phyloP scores from a whole-genome alignment of 1,140 invertebrate genomes.

The Ceratitis capitata region DNA sequence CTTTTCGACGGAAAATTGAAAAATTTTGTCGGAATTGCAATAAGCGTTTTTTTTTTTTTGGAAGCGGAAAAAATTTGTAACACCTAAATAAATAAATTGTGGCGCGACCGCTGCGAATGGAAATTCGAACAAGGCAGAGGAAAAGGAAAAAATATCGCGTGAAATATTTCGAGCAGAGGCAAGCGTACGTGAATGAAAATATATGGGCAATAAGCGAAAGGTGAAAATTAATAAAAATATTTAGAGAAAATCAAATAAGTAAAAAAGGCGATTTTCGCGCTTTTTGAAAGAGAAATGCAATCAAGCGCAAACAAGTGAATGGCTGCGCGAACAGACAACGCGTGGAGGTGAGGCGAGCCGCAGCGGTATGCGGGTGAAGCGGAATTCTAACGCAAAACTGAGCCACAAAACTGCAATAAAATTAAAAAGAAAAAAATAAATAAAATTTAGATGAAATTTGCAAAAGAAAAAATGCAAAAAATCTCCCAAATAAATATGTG shows the following conservation, averaged over 20 bases:
- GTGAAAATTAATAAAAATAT: conserved; percentile 29
- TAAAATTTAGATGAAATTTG: neutral
- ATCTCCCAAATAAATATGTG: neutral
- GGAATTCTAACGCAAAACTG: neutral
- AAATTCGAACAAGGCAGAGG: neutral
- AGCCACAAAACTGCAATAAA: neutral
- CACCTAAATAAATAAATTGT: conserved; percentile 7
- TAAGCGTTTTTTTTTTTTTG: neutral
- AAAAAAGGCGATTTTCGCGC: neutral
- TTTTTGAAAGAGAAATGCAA: neutral
- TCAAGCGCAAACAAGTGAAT: neutral
- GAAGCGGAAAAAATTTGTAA: neutral
- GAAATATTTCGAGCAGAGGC: neutral
- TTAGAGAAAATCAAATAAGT: neutral
- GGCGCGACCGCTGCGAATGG: neutral
- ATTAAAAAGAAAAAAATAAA: neutral
- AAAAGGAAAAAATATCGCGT: neutral
- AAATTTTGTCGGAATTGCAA: neutral
- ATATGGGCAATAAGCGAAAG: neutral
- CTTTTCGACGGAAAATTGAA: neutral
- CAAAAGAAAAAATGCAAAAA: neutral
- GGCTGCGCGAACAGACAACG: neutral
- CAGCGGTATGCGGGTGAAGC: neutral
- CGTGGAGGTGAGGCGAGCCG: neutral
- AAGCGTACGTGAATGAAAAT: neutral